Conservation (phyloP, 1,140 invertebrate genomes). For the Vanessa atalanta region DNA sequence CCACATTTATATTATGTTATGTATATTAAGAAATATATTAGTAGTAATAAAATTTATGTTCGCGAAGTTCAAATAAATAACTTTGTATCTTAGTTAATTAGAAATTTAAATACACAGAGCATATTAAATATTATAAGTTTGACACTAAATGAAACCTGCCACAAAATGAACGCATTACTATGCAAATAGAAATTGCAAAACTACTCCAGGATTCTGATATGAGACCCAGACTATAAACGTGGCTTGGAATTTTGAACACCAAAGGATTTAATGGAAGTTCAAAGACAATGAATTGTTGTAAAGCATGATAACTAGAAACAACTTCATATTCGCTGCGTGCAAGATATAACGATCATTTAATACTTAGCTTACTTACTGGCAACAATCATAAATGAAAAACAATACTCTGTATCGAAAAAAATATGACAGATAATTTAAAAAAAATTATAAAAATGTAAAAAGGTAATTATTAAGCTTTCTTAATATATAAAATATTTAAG, state of each 20-base stretch:
- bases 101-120: not conserved
- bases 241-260: slow-evolving; percentile 19
- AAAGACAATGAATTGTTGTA: slow-evolving; percentile 17
- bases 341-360: not conserved
- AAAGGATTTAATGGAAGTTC: slow-evolving; percentile 20
- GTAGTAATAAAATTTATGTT: too few species aligned
- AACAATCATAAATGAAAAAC: too few species aligned
- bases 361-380: too few species aligned
- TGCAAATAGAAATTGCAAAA: slow-evolving; percentile 26
- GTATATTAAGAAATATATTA: too few species aligned
- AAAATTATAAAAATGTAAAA: too few species aligned
- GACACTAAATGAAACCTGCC: slow-evolving; percentile 4
- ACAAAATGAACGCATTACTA: slow-evolving; percentile 27
- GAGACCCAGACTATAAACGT: not conserved
- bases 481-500: too few species aligned
- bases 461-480: too few species aligned
- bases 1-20: too few species aligned
- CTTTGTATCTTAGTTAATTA: too few species aligned
- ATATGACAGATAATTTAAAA: too few species aligned
- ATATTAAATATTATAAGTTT: slow-evolving; percentile 10
- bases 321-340: not conserved
- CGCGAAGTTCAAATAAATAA: too few species aligned
- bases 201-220: slow-evolving; percentile 11
- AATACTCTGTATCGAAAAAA: too few species aligned
- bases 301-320: not conserved